Evolutionary conservation across 2,113 vertebrate genomes (phyloP).

Genomic region (Shinisaurus crocodilurus): DNA sequence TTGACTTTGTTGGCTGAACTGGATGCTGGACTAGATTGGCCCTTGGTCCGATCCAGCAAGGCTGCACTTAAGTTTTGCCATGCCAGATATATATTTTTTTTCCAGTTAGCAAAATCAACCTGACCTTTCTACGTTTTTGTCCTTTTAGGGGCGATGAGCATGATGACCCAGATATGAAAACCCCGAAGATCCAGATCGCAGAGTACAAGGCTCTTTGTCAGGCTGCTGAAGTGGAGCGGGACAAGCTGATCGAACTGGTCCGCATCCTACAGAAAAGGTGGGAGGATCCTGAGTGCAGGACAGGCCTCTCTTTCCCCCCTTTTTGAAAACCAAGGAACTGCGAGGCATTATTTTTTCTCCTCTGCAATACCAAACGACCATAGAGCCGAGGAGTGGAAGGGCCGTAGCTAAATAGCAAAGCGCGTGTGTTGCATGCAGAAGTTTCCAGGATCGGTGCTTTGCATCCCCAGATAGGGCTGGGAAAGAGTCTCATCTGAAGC

Average conservation of each 20-base stretch:
- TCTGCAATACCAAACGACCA: not conserved
- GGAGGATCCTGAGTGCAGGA: not conserved
- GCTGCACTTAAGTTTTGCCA: not conserved
- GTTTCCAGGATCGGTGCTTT: too few relatives aligned
- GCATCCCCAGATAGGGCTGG: too few relatives aligned
- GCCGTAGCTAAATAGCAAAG: not conserved
- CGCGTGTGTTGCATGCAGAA: too few relatives aligned
- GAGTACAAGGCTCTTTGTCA: slow-evolving; percentile 79
- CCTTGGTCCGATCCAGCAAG: not conserved
- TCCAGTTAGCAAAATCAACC: not conserved
- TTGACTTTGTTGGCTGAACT: not conserved
- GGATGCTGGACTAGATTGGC: too few relatives aligned
- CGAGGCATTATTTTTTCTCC: too few relatives aligned
- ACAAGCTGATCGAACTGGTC: slow-evolving; percentile 80
- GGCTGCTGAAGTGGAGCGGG: slow-evolving; percentile 78
- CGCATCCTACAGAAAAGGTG: slow-evolving; percentile 83
- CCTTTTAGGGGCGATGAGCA: slow-evolving; percentile 29
- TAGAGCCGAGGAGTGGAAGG: not conserved
- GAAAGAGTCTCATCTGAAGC: not conserved
- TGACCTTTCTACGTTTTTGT: slow-evolving; percentile 1
- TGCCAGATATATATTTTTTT: not conserved
- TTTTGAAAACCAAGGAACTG: not conserved
- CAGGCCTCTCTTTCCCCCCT: not conserved
- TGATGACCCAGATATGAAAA: slow-evolving; percentile 48
- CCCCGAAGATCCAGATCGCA: slow-evolving; percentile 69